Evolutionary conservation across 92 coral and sea anemone genomes (phyloP), one percentile per base, ranked within the genome.

Genomic region (Epizoanthus ramosus): DNA sequence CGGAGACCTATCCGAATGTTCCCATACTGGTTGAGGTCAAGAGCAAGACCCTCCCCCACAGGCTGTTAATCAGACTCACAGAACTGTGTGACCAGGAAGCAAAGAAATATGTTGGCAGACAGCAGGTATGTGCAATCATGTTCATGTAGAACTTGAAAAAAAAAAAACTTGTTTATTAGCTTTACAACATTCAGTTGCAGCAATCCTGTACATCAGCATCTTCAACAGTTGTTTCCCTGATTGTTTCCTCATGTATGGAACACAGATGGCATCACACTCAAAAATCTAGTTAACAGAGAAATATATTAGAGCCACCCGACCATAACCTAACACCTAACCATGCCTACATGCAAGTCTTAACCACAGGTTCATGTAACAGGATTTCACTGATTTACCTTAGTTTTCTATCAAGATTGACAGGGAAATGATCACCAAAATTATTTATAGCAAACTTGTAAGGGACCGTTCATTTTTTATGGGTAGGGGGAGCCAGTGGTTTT

Each of bases 11-110:
- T 79, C 99, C 99, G 6, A 70, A 84, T 5, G 83, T 74, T 59
- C 60, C 93, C 18, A 90, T 96, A 52, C 77, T 96, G 15, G 87
- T 87, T 8, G 99, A 96, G 73, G 64, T 96, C 24, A 96, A 96
- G 76, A 96, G 99, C 79, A 92, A 91, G 79, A 91, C 95, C 9
- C 86, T 96, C 31, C 92, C 99, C 19, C 98, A 94, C 13, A 88
- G 87, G n/a, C 88, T 96, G 37, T 80, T 96, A 65, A 81, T 81
- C 67, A 93, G 90, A 81, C 83, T 96, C 68, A 94, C 90, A 28
- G 93, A 88, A n/a, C 84, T 92, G 2, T 96, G 99, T 80, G 99
- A 96, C 61, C 90, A 89, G 57, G 99, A 96, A 73, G 90, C 85
- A 68, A 93, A 96, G 82, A 92, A 87, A 85, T 63, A 93, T 33